These are phyloP conservation scores for Heliconius erato DNA, from an alignment of 2,888 invertebrate species.

Conservation along the genomic window DNA sequence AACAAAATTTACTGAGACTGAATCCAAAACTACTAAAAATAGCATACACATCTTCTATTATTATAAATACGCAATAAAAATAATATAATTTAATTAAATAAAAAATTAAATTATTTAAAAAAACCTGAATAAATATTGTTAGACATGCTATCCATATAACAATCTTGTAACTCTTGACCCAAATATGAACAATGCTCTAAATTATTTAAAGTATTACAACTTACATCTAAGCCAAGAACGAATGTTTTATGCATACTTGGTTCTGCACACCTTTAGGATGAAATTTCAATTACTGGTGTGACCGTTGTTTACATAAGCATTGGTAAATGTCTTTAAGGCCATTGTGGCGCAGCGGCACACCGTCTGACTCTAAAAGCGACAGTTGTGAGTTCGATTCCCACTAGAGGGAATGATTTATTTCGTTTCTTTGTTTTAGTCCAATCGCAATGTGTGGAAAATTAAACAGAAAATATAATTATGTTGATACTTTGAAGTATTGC, in stretches of 20 bases:
- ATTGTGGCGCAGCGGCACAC: too few species aligned
- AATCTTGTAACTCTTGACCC: conserved; percentile 15
- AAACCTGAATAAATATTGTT: neutral
- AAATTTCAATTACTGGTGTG: neutral
- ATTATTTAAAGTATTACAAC: neutral
- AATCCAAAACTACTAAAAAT: neutral
- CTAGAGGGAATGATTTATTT: neutral
- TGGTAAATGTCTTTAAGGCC: neutral
- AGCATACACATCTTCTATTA: neutral
- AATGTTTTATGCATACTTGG: neutral
- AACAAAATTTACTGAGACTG: neutral
- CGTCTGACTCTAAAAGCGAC: neutral
- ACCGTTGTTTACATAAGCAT: neutral
- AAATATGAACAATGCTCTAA: conserved; percentile 18
- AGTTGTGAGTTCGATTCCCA: neutral
- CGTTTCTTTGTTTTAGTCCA: neutral
- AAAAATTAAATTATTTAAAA: neutral
- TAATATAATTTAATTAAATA: too few species aligned
- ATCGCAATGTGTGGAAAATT: too few species aligned
- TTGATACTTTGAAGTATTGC: too few species aligned
- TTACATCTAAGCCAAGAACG: neutral
- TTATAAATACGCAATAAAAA: too few species aligned
- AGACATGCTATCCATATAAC: neutral
- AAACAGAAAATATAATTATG: too few species aligned
- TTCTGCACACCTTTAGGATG: neutral